Base-by-base conservation (phyloP, 2,113 vertebrate genomes). In the Paratilapia polleni region DNA sequence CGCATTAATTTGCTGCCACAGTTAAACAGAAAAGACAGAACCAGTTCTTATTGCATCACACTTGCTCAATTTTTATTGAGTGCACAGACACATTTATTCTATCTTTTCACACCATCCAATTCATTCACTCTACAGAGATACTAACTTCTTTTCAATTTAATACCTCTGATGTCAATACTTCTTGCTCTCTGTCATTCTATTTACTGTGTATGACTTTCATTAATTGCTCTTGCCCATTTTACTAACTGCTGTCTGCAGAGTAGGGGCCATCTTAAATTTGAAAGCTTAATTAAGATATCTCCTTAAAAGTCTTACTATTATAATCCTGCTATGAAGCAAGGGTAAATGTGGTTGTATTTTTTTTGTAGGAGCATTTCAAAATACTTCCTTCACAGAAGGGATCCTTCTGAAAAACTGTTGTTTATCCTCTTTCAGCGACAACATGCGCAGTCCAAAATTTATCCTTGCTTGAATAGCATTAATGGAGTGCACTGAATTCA, bases 171-270 rank as follows among this genome's bases (percentile, higher is more conserved):
- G 63, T 85, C 34, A 81, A 82, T 88, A 79, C 7, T 20, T 86
- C 74, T 70, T 76, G 43, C 62, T 58, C 36, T 78, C 77, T 83
- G 74, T 88, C 83, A 57, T 57, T 85, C 56, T 78, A 41, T 88
- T 90, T 81, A 68, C 57, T 76, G 26, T 81, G 54, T 75, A 11
- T 87, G 80, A 81, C 73, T 89, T 80, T 86, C 77, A 85, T 88
- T 85, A 34, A 89, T 88, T 89, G 57, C 81, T 96, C 64, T 52
- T 90, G 34, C 93, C 95, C 96, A 94, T 95, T 95, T 88, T 88
- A 97, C 96, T 97, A 97, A 97, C 97, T 96, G 97, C 77, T 77
- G 52, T 83, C 64, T 78, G 68, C 73, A 58, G 79, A 82, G 75
- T 75, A 60, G 60, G 54, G 75, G 68, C 60, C 81, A 81, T 61